Base-by-base conservation (phyloP, 2,888 invertebrate genomes). In the Sarcophaga variegata region DNA sequence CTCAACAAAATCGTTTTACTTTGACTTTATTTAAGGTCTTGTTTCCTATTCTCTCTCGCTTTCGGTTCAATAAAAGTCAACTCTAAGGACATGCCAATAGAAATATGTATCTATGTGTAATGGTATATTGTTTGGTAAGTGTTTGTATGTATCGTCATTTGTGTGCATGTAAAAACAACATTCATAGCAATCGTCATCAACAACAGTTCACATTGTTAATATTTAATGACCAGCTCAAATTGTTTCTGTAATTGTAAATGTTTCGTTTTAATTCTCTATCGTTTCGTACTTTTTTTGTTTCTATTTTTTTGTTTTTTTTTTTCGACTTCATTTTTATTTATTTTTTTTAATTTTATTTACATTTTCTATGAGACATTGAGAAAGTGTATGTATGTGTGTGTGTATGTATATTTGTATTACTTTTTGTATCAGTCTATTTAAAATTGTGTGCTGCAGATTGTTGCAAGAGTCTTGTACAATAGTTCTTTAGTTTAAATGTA, bases 141-240 rank as follows among this genome's bases (percentile, higher is more conserved):
- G 37, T 37, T 37, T 37, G 37, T 37, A 37, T 37, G 37, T 37
- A 37, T 37, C 14, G 37, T 64, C 27, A 14, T 66, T 62, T 62
- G n/a, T n/a, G 62, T 62, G 20, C 22, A 62, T n/a, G 17, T n/a
- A n/a, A 3, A 37, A 37, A 45, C 20, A n/a, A 54, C 12, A 17
- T 54, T 54, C 54, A 54, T 25, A 63, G 64, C 27, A 72, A 59
- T 72, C 82, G 67, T 71, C 80, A 83, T 77, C 83, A 84, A 81
- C 81, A 83, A 81, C 85, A 81, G 81, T 83, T 87, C 78, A 81
- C 84, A 84, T 79, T 89, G 89, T 91, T 90, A 91, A 91, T 91
- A 91, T 91, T 91, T 91, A 91, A 91, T 91, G 91, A 91, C 91
- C 90, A 91, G 86, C 88, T 87, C 83, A 78, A 87, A 81, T 84